Evolutionary conservation across 2,113 vertebrate genomes (phyloP).

Genomic region (Caranx melampygus): DNA sequence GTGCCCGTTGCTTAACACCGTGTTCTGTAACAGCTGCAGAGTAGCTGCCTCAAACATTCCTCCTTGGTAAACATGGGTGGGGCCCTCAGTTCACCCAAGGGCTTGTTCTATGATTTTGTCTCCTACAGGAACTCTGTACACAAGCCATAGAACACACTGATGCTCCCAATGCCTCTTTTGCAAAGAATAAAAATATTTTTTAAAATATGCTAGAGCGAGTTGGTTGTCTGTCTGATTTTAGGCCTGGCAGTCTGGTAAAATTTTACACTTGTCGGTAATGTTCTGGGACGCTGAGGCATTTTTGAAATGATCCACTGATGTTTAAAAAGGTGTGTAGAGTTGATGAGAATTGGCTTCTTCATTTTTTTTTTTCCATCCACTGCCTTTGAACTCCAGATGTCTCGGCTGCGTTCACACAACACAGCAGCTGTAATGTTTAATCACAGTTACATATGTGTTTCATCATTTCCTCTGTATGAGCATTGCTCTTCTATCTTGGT

Average conservation of each 20-base stretch:
- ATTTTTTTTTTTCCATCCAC: conserved; percentile 13
- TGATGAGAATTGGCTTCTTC: conserved; percentile 37
- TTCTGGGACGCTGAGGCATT: conserved; percentile 11
- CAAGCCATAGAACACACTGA: conserved; percentile 79
- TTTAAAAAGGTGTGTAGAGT: conserved; percentile 21
- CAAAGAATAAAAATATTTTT: conserved; percentile 81
- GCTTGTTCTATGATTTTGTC: conserved; percentile 73
- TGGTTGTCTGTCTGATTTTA: conserved; percentile 28
- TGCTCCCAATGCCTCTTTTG: conserved; percentile 80
- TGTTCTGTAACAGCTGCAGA: conserved; percentile 74
- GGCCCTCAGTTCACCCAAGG: conserved; percentile 74
- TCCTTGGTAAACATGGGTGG: conserved; percentile 80
- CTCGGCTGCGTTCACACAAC: conserved; percentile 44
- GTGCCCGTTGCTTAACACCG: conserved; percentile 66
- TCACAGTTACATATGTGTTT: conserved; percentile 74
- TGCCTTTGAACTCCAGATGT: conserved; percentile 65
- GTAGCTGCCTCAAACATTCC: conserved; percentile 81
- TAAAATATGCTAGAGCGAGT: conserved; percentile 28
- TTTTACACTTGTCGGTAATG: conserved; percentile 10
- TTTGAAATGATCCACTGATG: conserved; percentile 25
- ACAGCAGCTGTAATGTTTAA: conserved; percentile 50
- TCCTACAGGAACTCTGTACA: conserved; percentile 74
- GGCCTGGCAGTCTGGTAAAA: not conserved
- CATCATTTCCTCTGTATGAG: conserved; percentile 73
- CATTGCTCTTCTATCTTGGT: conserved; percentile 61